Evolutionary conservation across 2,888 invertebrate species (phyloP), one percentile per base, ranked within the genome.

Genomic region (Drosophila sordidula): DNA sequence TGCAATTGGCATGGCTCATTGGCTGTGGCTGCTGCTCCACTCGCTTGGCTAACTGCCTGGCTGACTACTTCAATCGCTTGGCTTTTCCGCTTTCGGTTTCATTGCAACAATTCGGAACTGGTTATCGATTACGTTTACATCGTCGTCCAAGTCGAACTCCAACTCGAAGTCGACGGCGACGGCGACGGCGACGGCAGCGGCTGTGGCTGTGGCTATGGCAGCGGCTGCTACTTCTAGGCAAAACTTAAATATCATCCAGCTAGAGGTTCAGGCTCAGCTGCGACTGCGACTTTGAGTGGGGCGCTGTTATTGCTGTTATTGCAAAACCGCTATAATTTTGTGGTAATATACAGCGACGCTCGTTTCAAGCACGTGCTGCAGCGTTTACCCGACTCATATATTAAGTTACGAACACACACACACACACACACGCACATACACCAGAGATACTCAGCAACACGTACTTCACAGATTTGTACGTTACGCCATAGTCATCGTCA

Each of bases 1-100:
- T 85, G 78, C 79, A 75, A 83, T 79, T 82, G 84, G 81, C 75
- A 80, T 70, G 79, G 81, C 79, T 83, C 83, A 79, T 78, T 78
- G 82, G 78, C 62, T 68, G 49, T 34, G 14, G 52, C 69, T 51
- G 65, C 51, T 66, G 66, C 66, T 66, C 67, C 62, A 69, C 47
- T 70, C 78, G 70, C 70, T 64, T 65, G 52, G 70, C 67, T 63
- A 58, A 67, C 56, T 64, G 62, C 49, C 65, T 66, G 61, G 75
- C 72, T 76, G 69, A 65, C 67, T 63, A 45, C 75, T 59, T 75
- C 75, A 69, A 73, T 80, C 70, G 70, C 76, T 80, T 80, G 77
- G 84, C 76, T 83, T 85, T 85, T 87, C 82, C 87, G 89, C 89
- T 89, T 89, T 89, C 89, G 78, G 86, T 89, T 89, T 89, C 89